Base-by-base conservation (phyloP, 2,113 vertebrate species). In the Galemys pyrenaicus region DNA sequence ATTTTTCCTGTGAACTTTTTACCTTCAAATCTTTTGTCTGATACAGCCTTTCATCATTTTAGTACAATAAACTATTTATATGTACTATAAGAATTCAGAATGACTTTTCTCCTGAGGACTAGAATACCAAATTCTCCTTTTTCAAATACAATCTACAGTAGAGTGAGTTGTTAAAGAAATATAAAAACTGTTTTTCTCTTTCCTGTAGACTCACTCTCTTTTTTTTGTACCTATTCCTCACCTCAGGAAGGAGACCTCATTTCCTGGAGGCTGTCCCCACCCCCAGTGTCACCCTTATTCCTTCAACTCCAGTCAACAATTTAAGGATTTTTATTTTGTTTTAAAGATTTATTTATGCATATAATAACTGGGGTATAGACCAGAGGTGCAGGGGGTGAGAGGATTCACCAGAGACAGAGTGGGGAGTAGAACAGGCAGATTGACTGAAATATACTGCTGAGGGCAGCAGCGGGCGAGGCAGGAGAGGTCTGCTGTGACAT, bases 21-120 rank as follows among this genome's bases (percentile, higher is more conserved):
- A 91, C 89, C 94, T 91, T 95, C 41, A 86, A 71, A 56, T 94
- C 35, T 94, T 95, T 94, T 24, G 41, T 96, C 70, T 95, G 19
- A 92, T 94, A 80, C 37, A 60, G 58, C 5, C 54, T 80, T 80
- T 80, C 30, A 74, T 82, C 64, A 24, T 71, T 92, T 95, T 79
- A 54, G 24, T 81, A 80, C 70, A 51, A 60, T 70, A 89, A 91
- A 78, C 67, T 70, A 70, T 79, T 94, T 92, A 35, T 71, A 85
- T 85, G 11, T 51, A 74, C 65, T 92, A 13, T 12, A 82, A 24
- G 10, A 68, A n/a, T 81, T 88, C 46, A 71, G 26, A 94, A 58
- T 86, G 46, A 37, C 4, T 78, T 15, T 8, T 0, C 28, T 30
- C 77, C 51, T 17, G 19, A 30, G 51, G 67, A 44, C 51, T 60